A percentile compares a stretch with the other conserved stretches of the same genome.
Conservation (phyloP, 2,888 invertebrate species). For the Psylliodes chrysocephalus region DNA sequence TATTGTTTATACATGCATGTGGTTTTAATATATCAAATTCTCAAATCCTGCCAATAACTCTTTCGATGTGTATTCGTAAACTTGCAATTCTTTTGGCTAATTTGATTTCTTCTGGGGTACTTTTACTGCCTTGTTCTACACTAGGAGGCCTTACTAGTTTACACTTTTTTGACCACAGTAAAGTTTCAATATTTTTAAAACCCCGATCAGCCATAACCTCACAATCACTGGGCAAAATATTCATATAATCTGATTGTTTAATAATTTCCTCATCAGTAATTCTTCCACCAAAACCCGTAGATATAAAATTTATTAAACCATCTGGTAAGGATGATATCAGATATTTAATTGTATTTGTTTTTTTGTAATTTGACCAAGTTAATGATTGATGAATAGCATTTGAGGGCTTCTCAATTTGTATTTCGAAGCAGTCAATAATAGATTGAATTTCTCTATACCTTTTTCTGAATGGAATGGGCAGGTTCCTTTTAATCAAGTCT, state of each 20-base stretch:
- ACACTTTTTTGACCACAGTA: neutral
- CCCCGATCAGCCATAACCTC: slow-evolving; percentile 19
- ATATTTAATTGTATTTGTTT: slow-evolving; percentile 33
- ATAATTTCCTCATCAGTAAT: slow-evolving; percentile 5
- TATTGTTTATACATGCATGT: no score
- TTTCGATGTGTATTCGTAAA: no score
- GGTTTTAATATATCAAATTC: no score
- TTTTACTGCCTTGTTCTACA: neutral
- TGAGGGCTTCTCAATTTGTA: slow-evolving; percentile 36
- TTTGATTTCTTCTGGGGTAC: no score
- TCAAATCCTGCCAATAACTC: no score
- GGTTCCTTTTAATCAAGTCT: neutral
- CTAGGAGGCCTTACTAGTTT: slow-evolving; percentile 12
- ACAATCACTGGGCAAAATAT: neutral
- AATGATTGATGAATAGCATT: slow-evolving; percentile 31
- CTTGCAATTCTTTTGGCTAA: no score
- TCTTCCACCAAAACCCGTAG: slow-evolving; percentile 17
- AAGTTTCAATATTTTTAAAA: neutral
- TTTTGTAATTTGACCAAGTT: slow-evolving; percentile 34
- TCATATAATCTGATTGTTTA: slow-evolving; percentile 3
- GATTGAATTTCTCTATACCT: slow-evolving; percentile 25
- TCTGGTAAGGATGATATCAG: slow-evolving; percentile 21
- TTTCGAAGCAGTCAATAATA: slow-evolving; percentile 41
- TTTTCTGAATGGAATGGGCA: slow-evolving; percentile 30
- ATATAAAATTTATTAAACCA: slow-evolving; percentile 18